These are phyloP conservation scores for Apocheima hispidaria DNA, from an alignment of 2,888 invertebrate genomes.

Conservation along the genomic window DNA sequence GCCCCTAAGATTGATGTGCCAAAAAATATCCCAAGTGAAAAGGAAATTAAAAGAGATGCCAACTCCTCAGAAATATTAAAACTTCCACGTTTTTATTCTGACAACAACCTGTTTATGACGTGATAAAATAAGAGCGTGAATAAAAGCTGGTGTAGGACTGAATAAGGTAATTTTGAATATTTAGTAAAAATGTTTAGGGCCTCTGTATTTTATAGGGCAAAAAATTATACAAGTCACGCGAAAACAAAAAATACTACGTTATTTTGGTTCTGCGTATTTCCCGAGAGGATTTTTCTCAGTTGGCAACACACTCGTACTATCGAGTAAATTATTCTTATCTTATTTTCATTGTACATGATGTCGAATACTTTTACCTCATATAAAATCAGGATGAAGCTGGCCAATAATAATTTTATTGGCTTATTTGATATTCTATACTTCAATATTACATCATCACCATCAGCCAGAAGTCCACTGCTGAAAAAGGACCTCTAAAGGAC, in stretches of 20 bases:
- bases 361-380: neutral
- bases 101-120: constrained; percentile 52
- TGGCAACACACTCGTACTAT: neutral
- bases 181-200: constrained; percentile 20
- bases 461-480: too few species aligned
- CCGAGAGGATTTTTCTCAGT: constrained; percentile 6
- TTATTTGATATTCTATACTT: too few species aligned
- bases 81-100: constrained; percentile 51
- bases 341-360: neutral
- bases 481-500: too few species aligned
- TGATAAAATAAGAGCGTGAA: constrained; percentile 43
- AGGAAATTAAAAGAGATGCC: constrained; percentile 66
- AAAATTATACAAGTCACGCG: constrained; percentile 1
- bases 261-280: constrained; percentile 41
- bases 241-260: constrained; percentile 23
- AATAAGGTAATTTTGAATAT: constrained; percentile 46
- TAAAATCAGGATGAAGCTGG: neutral
- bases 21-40: constrained; percentile 61
- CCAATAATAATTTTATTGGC: neutral
- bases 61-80: constrained; percentile 63
- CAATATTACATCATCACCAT: too few species aligned
- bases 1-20: constrained; percentile 76
- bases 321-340: constrained; percentile 5
- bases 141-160: constrained; percentile 43
- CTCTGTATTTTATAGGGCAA: neutral